phyloP scores from a whole-genome alignment of 2,888 invertebrate genomes.

The Dynastes maya region DNA sequence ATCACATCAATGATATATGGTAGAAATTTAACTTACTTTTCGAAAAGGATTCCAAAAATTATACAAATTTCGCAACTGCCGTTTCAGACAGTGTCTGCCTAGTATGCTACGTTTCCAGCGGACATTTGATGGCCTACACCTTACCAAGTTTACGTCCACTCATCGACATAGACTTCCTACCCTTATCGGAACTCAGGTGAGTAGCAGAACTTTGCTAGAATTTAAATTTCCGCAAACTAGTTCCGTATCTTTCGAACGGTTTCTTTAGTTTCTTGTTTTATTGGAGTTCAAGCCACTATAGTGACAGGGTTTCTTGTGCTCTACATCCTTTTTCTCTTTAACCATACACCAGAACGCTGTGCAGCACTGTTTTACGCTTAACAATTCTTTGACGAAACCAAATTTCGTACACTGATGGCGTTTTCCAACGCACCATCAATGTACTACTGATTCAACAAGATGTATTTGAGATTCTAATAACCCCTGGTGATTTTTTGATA shows the following conservation, averaged over 20 bases:
- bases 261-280: background rate
- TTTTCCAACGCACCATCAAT: background rate
- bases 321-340: constrained; percentile 34
- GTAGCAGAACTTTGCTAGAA: constrained; percentile 55
- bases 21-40: too few relatives aligned
- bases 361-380: constrained; percentile 45
- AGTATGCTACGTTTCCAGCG: constrained; percentile 94
- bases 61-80: background rate
- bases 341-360: constrained; percentile 46
- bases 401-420: background rate
- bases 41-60: background rate
- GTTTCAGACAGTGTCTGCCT: constrained; percentile 93
- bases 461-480: background rate
- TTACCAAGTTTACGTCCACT: constrained; percentile 95
- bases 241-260: constrained; percentile 1
- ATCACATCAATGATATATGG: too few relatives aligned
- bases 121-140: constrained; percentile 94
- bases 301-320: constrained; percentile 11
- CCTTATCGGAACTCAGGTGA: constrained; percentile 94
- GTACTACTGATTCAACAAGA: background rate
- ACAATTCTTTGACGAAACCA: constrained; percentile 15
- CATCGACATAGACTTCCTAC: constrained; percentile 94
- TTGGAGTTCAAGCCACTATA: constrained; percentile 18
- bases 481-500: background rate
- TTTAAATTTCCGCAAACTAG: constrained; percentile 35